Percentiles rank a stretch among this genome's conserved stretches.
These are phyloP conservation scores for Carduelis carduelis DNA, from an alignment of 2,797 vertebrate species.

Conservation along the genomic window DNA sequence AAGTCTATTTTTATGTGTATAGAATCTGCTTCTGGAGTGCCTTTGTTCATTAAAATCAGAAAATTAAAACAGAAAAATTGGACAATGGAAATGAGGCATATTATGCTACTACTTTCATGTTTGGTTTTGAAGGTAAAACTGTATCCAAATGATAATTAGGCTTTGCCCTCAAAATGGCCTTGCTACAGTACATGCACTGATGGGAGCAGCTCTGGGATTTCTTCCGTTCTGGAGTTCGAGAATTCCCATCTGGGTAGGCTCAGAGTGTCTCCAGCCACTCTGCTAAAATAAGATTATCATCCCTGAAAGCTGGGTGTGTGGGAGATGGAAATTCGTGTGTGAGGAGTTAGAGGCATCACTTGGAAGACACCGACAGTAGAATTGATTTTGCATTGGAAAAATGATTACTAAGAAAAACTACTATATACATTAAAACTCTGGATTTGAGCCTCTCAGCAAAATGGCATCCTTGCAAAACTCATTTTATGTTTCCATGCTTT, in stretches of 20 bases:
- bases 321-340: neutral
- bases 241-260: neutral
- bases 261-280: neutral
- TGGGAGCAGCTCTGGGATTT: neutral
- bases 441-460: neutral
- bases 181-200: constrained; percentile 28
- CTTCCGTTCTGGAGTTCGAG: neutral
- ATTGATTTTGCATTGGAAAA: neutral
- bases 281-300: neutral
- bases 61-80: constrained; percentile 64
- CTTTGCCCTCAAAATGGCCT: constrained; percentile 68
- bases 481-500: neutral
- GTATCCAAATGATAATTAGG: constrained; percentile 73
- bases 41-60: constrained; percentile 69
- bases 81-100: constrained; percentile 55
- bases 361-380: neutral
- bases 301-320: neutral
- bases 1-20: constrained; percentile 16
- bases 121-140: constrained; percentile 67
- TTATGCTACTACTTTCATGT: constrained; percentile 62
- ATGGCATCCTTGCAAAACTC: neutral
- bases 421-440: neutral
- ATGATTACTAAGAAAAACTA: neutral
- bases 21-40: constrained; percentile 35
- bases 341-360: neutral